These are phyloP conservation scores for Pseudochromis fuscus DNA, from an alignment of 2,797 vertebrate genomes.

Conservation along the genomic window DNA sequence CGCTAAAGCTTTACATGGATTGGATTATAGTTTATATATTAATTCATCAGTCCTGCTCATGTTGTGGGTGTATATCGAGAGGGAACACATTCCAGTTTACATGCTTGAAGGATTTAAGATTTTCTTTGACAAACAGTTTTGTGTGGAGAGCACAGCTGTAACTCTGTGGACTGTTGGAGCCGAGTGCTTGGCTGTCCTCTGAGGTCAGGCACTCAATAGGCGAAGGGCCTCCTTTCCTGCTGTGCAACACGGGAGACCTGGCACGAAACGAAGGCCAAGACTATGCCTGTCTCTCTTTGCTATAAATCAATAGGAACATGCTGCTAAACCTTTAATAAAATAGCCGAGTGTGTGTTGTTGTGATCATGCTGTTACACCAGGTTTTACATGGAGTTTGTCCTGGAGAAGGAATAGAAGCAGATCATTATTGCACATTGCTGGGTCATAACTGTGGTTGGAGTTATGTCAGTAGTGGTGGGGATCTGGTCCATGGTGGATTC, in stretches of 20 bases:
- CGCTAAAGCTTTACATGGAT: no score
- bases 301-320: slow-evolving; percentile 35
- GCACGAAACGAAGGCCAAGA: slow-evolving; percentile 48
- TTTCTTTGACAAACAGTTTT: slow-evolving; percentile 55
- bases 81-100: not conserved
- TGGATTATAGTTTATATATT: no score
- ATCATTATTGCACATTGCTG: slow-evolving; percentile 30
- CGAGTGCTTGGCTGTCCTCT: slow-evolving; percentile 57
- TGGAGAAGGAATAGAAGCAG: slow-evolving; percentile 8
- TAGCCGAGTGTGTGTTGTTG: no score
- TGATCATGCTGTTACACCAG: not conserved
- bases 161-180: slow-evolving; percentile 56
- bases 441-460: slow-evolving; percentile 36
- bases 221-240: slow-evolving; percentile 68
- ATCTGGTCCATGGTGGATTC: slow-evolving; percentile 18
- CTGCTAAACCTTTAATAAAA: slow-evolving; percentile 12
- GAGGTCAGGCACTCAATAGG: slow-evolving; percentile 72
- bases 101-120: slow-evolving; percentile 24
- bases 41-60: no score
- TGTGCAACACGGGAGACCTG: slow-evolving; percentile 72
- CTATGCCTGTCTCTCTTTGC: slow-evolving; percentile 9
- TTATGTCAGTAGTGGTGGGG: slow-evolving; percentile 27
- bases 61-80: not conserved
- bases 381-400: slow-evolving; percentile 4
- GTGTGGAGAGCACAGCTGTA: slow-evolving; percentile 73